Conservation (phyloP, 2,797 vertebrate species). For the Crypturellus tataupa region DNA sequence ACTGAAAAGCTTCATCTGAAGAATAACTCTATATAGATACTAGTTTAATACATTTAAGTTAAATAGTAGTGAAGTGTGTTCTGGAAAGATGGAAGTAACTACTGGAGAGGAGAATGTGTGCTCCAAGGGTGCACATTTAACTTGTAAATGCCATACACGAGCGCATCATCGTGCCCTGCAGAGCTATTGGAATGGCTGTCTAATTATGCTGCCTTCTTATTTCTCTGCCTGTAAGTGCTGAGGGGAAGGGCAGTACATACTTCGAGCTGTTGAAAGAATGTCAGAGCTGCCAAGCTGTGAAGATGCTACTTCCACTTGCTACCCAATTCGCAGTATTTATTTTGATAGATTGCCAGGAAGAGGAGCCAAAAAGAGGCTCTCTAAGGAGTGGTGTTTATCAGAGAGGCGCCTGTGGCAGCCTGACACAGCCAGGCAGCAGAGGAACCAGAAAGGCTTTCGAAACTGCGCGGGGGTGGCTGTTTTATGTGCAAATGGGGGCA, state of each 20-base stretch:
- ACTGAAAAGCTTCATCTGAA: background rate
- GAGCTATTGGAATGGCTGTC: background rate
- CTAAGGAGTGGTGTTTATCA: background rate
- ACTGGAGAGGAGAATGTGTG: background rate
- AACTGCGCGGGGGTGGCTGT: background rate
- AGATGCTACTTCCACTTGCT: constrained; percentile 44
- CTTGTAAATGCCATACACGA: background rate
- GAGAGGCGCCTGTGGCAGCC: background rate
- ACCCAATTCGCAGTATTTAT: constrained; percentile 19
- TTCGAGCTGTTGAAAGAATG: constrained; percentile 41
- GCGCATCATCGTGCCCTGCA: background rate
- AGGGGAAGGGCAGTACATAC: constrained; percentile 33
- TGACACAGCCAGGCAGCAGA: background rate
- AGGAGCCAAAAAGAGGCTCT: constrained; percentile 27
- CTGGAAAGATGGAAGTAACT: background rate
- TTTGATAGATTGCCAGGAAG: constrained; percentile 28
- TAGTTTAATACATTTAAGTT: background rate
- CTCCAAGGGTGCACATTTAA: background rate
- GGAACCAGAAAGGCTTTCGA: background rate
- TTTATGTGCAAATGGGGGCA: background rate
- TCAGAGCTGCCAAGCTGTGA: constrained; percentile 46
- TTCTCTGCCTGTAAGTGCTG: constrained; percentile 15
- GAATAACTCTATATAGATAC: background rate
- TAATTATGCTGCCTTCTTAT: background rate
- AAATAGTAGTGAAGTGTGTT: background rate